These are phyloP conservation scores for Acanthurus leucopareius DNA, from an alignment of 2,797 vertebrate genomes.

Conservation along the genomic window DNA sequence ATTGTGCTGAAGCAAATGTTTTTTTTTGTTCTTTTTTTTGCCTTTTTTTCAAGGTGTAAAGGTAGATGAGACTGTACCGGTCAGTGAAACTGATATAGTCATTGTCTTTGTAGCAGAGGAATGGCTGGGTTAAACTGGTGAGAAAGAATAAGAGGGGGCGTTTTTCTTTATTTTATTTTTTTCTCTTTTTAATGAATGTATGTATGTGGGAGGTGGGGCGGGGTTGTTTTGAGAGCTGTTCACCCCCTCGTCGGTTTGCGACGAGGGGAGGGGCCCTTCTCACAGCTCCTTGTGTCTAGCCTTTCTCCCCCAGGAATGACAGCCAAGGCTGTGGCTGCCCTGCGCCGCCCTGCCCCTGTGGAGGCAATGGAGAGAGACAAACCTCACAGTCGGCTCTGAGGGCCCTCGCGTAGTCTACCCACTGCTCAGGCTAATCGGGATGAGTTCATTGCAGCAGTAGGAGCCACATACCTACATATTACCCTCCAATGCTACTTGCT, in stretches of 20 bases:
- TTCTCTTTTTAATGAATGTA: background rate
- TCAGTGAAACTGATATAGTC: slow-evolving; percentile 34
- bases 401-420: slow-evolving; percentile 74
- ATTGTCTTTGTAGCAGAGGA: slow-evolving; percentile 44
- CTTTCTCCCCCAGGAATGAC: slow-evolving; percentile 84
- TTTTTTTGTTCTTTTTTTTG: background rate
- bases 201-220: slow-evolving; percentile 53
- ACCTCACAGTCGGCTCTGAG: slow-evolving; percentile 77
- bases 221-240: slow-evolving; percentile 63
- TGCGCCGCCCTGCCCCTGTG: slow-evolving; percentile 65
- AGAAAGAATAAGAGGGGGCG: background rate
- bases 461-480: slow-evolving; percentile 61
- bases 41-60: slow-evolving; percentile 53
- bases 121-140: slow-evolving; percentile 16
- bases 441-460: slow-evolving; percentile 79
- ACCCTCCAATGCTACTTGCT: slow-evolving; percentile 61
- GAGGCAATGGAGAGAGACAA: slow-evolving; percentile 79
- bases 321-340: slow-evolving; percentile 79
- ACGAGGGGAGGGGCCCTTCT: slow-evolving; percentile 76
- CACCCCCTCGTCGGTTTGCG: slow-evolving; percentile 62
- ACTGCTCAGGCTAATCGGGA: slow-evolving; percentile 76
- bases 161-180: background rate
- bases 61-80: slow-evolving; percentile 6
- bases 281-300: slow-evolving; percentile 87
- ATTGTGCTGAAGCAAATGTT: slow-evolving; percentile 45